These are phyloP conservation scores for Leptothorax acervorum DNA, from an alignment of 2,888 invertebrate genomes.

Conservation along the genomic window DNA sequence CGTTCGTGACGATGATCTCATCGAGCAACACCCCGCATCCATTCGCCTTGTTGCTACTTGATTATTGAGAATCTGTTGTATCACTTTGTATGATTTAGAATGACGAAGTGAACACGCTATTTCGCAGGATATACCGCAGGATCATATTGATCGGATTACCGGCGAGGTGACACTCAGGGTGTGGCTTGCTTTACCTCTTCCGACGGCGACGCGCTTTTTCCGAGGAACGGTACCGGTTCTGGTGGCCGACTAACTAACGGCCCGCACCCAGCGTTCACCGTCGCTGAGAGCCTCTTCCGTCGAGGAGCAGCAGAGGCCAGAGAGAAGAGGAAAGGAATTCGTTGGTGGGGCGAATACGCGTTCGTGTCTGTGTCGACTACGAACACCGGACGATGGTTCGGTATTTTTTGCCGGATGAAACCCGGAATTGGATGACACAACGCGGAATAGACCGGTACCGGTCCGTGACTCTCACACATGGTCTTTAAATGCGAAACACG, in stretches of 20 bases:
- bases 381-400: not conserved
- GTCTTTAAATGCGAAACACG: not conserved
- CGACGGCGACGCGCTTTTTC: not conserved
- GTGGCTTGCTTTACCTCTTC: conserved; percentile 63
- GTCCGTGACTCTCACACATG: not conserved
- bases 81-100: not conserved
- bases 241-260: conserved; percentile 54
- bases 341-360: conserved; percentile 41
- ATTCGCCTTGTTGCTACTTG: conserved; percentile 16
- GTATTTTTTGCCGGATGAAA: conserved; percentile 28
- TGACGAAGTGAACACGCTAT: not conserved
- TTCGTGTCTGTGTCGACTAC: not conserved
- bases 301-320: conserved; percentile 19
- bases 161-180: conserved; percentile 52
- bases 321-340: conserved; percentile 55
- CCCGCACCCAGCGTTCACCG: conserved; percentile 15
- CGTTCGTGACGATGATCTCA: conserved; percentile 53
- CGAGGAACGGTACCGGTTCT: conserved; percentile 44
- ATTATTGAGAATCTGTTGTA: not conserved
- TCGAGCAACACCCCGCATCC: not conserved
- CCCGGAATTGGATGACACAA: conserved; percentile 6
- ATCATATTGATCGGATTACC: conserved; percentile 54
- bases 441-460: not conserved
- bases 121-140: conserved; percentile 8
- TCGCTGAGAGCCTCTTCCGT: not conserved